A percentile compares a stretch with the other conserved stretches of the same genome.
Conservation (phyloP, 2,797 vertebrate species). For the Helarctos malayanus region DNA sequence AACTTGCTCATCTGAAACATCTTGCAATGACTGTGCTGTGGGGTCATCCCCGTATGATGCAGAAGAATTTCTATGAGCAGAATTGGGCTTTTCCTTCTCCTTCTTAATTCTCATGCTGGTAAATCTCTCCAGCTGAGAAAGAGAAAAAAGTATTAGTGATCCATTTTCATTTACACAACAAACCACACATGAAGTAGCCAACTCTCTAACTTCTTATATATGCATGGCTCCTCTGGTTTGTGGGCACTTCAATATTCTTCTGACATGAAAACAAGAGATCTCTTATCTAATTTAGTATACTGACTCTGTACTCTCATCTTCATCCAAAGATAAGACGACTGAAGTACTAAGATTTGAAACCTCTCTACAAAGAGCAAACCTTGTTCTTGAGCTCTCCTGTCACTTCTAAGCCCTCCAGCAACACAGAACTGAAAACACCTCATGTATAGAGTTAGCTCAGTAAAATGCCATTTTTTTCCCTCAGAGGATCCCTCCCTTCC, state of each 20-base stretch:
- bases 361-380: slow-evolving; percentile 47
- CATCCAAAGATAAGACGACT: slow-evolving; percentile 21
- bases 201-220: not conserved
- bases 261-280: slow-evolving; percentile 52
- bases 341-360: slow-evolving; percentile 42
- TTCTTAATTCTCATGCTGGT: slow-evolving; percentile 97
- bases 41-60: slow-evolving; percentile 91
- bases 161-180: slow-evolving; percentile 49
- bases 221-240: slow-evolving; percentile 16
- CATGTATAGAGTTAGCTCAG: not conserved
- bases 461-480: slow-evolving; percentile 22
- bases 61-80: slow-evolving; percentile 92
- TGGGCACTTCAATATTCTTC: slow-evolving; percentile 34
- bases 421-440: slow-evolving; percentile 40
- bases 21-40: slow-evolving; percentile 89
- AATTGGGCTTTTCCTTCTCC: slow-evolving; percentile 93
- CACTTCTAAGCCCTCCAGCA: slow-evolving; percentile 18
- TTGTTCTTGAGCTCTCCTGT: not conserved
- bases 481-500: slow-evolving; percentile 9
- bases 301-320: slow-evolving; percentile 33
- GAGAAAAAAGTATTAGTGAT: slow-evolving; percentile 65
- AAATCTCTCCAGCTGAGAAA: slow-evolving; percentile 94
- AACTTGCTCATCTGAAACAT: slow-evolving; percentile 92
- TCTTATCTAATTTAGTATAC: slow-evolving; percentile 30
- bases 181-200: slow-evolving; percentile 41